Evolutionary conservation across 2,888 invertebrate genomes (phyloP).

Genomic region (Zygothrica quintamaculata): DNA sequence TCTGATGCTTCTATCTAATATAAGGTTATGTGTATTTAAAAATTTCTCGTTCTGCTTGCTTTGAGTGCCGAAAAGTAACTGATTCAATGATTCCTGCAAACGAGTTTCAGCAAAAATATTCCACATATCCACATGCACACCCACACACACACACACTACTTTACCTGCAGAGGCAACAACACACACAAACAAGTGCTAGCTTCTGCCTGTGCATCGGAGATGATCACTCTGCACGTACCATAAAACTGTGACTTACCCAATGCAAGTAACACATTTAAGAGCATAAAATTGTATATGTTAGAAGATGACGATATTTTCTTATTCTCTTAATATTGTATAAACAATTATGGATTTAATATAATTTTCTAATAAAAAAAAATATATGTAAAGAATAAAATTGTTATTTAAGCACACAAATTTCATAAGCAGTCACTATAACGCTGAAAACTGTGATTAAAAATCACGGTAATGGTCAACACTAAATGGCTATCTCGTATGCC

Average conservation of each 20-base stretch:
- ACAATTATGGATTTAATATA: too few relatives aligned
- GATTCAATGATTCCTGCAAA: constrained; percentile 51
- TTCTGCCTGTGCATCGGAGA: constrained; percentile 34
- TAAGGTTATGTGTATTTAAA: neutral
- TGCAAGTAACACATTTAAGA: neutral
- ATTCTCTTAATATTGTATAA: too few relatives aligned
- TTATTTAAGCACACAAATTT: too few relatives aligned
- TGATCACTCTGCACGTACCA: constrained; percentile 17
- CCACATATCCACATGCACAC: constrained; percentile 15
- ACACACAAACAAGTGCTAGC: constrained; percentile 39
- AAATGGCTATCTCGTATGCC: constrained; percentile 16
- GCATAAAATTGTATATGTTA: too few relatives aligned
- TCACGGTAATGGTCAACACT: constrained; percentile 2
- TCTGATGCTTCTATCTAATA: neutral
- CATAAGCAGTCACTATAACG: too few relatives aligned
- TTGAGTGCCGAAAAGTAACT: constrained; percentile 60
- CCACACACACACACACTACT: constrained; percentile 28
- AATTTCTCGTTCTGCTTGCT: constrained; percentile 37
- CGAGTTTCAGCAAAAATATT: constrained; percentile 50
- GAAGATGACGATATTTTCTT: too few relatives aligned
- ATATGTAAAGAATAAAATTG: too few relatives aligned
- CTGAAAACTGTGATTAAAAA: constrained; percentile 3
- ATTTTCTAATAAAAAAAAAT: too few relatives aligned
- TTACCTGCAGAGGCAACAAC: constrained; percentile 52
- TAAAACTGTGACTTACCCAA: constrained; percentile 3